phyloP scores from a whole-genome alignment of 2,113 vertebrate genomes.

The Lutjanus erythropterus region DNA sequence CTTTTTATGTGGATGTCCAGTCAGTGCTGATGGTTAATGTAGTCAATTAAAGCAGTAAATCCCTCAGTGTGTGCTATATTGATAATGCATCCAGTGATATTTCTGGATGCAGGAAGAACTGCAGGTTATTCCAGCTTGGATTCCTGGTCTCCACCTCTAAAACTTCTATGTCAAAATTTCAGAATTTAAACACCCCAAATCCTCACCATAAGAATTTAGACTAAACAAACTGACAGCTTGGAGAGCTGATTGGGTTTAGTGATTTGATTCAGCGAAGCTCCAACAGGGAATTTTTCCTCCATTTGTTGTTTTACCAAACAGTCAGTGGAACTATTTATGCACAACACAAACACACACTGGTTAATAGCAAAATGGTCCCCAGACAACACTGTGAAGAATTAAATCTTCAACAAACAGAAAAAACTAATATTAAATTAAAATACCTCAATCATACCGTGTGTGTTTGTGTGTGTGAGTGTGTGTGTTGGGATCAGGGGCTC shows the following conservation, averaged over 20 bases:
- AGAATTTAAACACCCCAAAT: not conserved
- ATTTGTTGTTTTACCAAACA: constrained; percentile 31
- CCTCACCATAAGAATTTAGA: not conserved
- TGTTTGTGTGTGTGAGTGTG: not conserved
- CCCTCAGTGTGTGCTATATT: no score
- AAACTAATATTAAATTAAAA: constrained; percentile 47
- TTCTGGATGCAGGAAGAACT: no score
- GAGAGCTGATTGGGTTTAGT: constrained; percentile 7
- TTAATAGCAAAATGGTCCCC: constrained; percentile 37
- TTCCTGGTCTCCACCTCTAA: no score
- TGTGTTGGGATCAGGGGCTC: constrained; percentile 10
- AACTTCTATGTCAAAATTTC: not conserved
- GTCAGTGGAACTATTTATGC: constrained; percentile 22
- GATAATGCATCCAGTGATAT: no score
- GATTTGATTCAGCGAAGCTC: constrained; percentile 12
- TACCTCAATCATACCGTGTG: constrained; percentile 13
- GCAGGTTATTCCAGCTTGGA: no score
- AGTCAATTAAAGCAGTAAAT: no score
- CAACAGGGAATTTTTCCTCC: constrained; percentile 6
- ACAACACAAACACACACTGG: constrained; percentile 25
- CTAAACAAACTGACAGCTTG: not conserved
- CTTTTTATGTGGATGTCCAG: no score
- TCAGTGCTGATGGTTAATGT: no score
- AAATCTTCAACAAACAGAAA: constrained; percentile 35
- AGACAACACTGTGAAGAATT: constrained; percentile 25